Evolutionary conservation across 1,140 invertebrate species (phyloP), one percentile per base, ranked within the genome.

Genomic region (Drosophila sp.): DNA sequence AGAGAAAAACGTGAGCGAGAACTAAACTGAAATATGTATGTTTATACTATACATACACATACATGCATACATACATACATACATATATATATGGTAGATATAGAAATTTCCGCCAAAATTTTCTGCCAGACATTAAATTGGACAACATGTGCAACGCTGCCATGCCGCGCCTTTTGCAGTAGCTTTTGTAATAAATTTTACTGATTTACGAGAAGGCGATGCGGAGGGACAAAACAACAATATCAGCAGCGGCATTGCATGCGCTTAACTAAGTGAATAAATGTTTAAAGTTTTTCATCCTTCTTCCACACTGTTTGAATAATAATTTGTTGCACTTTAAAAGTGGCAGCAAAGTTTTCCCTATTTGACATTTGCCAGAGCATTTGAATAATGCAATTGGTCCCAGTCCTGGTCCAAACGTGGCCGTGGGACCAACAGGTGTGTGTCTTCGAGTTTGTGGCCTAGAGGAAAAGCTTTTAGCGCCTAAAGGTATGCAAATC

Each of bases 21-120:
- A 68, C 65, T 78, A 69, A 78, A 82, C 79, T 87, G 83, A 86
- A 86, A 86, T 87, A 82, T 86, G 83, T 87, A 82, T 86, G 83
- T 76, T 82, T 78, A 7, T 27, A 38, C 44, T 17, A 17, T 17
- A 17, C 17, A 17, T 17, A 17, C 17, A 17, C 4, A 50, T 6
- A 44, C 17, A 44, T 3, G 17, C 11, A 41, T 2, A 40, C 11
- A 11, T 1, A 7, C 11, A 40, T 10, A 40, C 11, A 2, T 1
- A 44, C 5, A 44, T 44, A 7, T 23, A 44, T 44, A 5, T 44
- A 23, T 44, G 4, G 17, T 44, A 50, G 44, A 50, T 50, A 50
- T 50, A 50, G 44, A 77, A 80, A 84, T 85, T 58, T 76, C 70
- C 73, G 67, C 58, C 66, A 82, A 87, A 86, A 82, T 78, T 80